Evolutionary conservation across 1,140 invertebrate genomes (phyloP).

Genomic region (Temnothorax curvispinosus): DNA sequence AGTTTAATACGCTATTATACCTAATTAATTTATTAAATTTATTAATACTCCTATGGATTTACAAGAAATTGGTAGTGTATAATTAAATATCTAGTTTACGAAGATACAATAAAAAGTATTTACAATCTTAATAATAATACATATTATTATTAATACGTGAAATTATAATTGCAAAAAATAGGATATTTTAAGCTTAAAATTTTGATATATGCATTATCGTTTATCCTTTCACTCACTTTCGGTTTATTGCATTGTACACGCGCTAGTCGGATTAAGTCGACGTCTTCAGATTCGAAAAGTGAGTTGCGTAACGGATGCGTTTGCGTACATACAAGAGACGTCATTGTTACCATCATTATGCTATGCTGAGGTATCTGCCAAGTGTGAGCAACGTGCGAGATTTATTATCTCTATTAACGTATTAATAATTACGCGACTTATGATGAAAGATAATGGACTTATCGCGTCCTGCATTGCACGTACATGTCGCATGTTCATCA

Average conservation of each 20-base stretch:
- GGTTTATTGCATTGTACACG: slow-evolving; percentile 19
- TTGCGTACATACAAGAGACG: background rate
- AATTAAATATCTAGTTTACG: background rate
- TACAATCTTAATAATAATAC: background rate
- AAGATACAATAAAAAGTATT: background rate
- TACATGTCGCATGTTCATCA: background rate
- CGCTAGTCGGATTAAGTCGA: background rate
- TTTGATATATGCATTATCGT: background rate
- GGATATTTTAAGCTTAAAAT: background rate
- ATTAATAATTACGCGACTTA: slow-evolving; percentile 33
- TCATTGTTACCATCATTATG: background rate
- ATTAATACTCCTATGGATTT: background rate
- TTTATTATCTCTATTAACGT: slow-evolving; percentile 30
- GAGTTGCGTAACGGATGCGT: slow-evolving; percentile 13
- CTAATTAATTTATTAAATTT: background rate
- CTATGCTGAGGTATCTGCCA: background rate
- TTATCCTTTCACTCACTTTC: background rate
- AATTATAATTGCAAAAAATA: background rate
- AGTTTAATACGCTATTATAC: background rate
- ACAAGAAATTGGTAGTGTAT: background rate
- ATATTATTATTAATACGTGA: background rate
- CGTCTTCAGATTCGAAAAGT: background rate
- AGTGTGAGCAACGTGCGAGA: background rate
- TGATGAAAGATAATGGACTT: slow-evolving; percentile 22
- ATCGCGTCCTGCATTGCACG: background rate